phyloP scores from a whole-genome alignment of 2,797 vertebrate genomes.

The Saguinus oedipus region DNA sequence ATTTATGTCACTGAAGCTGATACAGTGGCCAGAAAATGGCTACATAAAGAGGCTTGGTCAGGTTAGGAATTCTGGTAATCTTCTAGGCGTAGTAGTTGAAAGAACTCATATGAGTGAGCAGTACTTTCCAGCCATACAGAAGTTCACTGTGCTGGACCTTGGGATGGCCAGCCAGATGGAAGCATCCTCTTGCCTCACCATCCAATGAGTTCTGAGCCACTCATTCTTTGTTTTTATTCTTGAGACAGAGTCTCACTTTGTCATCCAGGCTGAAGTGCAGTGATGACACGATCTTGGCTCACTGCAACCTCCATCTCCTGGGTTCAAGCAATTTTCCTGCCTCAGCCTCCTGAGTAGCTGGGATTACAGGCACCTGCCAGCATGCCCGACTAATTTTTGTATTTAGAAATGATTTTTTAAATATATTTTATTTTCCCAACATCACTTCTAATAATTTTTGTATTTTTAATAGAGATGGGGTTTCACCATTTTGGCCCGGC shows the following conservation, averaged over 20 bases:
- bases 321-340: background rate
- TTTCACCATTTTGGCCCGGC: too few species aligned
- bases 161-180: constrained; percentile 90
- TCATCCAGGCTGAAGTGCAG: background rate
- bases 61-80: constrained; percentile 88
- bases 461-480: too few species aligned
- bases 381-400: too few species aligned
- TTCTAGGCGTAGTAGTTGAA: constrained; percentile 89
- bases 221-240: background rate
- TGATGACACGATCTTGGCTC: too few species aligned
- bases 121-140: constrained; percentile 90
- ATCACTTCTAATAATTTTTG: too few species aligned
- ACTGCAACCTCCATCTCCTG: too few species aligned
- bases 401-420: too few species aligned
- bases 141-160: constrained; percentile 91
- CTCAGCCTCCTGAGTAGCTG: too few species aligned
- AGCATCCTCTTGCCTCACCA: constrained; percentile 89
- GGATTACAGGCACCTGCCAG: too few species aligned
- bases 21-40: constrained; percentile 87
- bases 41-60: constrained; percentile 92
- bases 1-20: constrained; percentile 93
- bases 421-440: too few species aligned
- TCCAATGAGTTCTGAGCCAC: constrained; percentile 88
- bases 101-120: constrained; percentile 90
- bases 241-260: background rate